Conservation (phyloP, 2,888 invertebrate species). For the Drepanosiphum platanoidis region DNA sequence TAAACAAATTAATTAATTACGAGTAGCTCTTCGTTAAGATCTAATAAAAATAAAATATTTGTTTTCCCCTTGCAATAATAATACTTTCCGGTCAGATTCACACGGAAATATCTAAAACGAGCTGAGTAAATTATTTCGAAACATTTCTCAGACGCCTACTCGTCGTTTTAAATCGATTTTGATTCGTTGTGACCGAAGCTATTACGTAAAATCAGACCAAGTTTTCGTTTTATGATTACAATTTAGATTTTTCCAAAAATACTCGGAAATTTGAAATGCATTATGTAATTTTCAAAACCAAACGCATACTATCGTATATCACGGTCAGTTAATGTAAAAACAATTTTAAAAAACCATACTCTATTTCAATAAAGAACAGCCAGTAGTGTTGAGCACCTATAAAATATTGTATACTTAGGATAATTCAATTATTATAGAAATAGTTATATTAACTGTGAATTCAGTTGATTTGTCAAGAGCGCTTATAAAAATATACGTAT, state of each 20-base stretch:
- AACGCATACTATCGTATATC: neutral
- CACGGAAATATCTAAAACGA: neutral
- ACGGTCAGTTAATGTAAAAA: neutral
- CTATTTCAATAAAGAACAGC: neutral
- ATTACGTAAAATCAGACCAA: neutral
- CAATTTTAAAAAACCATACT: neutral
- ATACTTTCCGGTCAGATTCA: neutral
- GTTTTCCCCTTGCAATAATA: neutral
- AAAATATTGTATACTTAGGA: neutral
- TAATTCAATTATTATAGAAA: neutral
- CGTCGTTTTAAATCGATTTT: no score
- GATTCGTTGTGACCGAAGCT: no score
- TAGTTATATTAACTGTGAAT: neutral
- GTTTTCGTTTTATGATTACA: neutral
- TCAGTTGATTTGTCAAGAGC: neutral
- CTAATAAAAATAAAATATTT: neutral
- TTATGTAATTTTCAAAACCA: slow-evolving; percentile 1
- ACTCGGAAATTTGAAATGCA: neutral
- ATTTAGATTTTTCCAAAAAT: neutral
- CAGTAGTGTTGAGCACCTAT: no score
- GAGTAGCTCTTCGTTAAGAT: neutral
- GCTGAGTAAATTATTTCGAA: neutral
- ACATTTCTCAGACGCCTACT: neutral
- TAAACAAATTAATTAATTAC: no score
- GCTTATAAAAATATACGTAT: neutral